Evolutionary conservation across 2,888 invertebrate genomes (phyloP), one percentile per base, ranked within the genome.

Genomic region (Psylliodes chrysocephalus): DNA sequence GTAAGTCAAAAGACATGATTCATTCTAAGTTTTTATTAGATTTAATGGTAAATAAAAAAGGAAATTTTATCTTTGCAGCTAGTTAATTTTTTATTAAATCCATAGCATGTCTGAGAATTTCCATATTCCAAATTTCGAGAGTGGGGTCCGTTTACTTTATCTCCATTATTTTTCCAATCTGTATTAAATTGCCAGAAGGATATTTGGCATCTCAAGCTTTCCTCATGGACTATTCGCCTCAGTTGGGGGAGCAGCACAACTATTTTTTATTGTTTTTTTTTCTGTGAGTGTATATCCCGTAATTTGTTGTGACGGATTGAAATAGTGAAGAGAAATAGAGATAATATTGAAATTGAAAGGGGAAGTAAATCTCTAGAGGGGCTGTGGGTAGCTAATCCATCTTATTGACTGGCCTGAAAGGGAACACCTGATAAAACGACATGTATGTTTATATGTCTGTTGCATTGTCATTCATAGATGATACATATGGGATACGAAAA

Each of bases 221-320:
- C n/a, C 38, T 2, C 14, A 38, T 15, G 4, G 38, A 38, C 38
- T 38, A 38, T 38, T 14, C n/a, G 14, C 14, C 7, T 8, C 7
- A 6, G 4, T n/a, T 44, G 19, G 19, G 44, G 44, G 44, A 44
- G 44, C 5, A 42, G 15, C 10, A 15, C 18, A 19, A n/a, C 22
- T 19, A 42, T 44, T 44, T 44, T 44, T 44, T 44, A 44, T 14
- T 14, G 5, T 38, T 38, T 19, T 19, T 44, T 44, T 44, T n/a
- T 19, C 10, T 19, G 4, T 44, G 8, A 44, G 19, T 15, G 18
- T 44, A 19, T 44, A 44, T 19, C n/a, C 19, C 7, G 44, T 44
- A 44, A 44, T 44, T 44, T 44, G 44, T 44, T 44, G 10, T 44
- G 44, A 44, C 44, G 44, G 15, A 44, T 44, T 19, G 44, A 44